phyloP scores from a whole-genome alignment of 2,888 invertebrate genomes.

The Callinectes sapidus region DNA sequence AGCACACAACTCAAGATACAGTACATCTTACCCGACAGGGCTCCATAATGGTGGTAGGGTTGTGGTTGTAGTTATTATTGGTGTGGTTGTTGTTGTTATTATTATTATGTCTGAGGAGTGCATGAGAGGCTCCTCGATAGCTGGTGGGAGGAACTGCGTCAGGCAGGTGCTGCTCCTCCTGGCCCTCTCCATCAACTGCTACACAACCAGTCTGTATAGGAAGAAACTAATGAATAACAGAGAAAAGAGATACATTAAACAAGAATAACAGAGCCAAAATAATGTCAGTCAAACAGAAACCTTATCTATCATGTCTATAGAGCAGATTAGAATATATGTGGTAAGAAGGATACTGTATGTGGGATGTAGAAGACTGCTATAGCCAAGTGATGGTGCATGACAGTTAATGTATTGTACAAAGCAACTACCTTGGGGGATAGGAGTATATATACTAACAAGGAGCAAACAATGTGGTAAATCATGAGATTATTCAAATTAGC shows the following conservation, averaged over 20 bases:
- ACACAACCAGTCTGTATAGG: slow-evolving; percentile 18
- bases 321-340: too few species aligned
- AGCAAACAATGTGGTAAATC: too few species aligned
- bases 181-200: slow-evolving; percentile 38
- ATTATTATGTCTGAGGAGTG: slow-evolving; percentile 16
- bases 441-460: too few species aligned
- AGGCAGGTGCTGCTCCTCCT: neutral
- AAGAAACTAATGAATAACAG: neutral
- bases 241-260: neutral
- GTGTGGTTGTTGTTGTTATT: slow-evolving; percentile 41
- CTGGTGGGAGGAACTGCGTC: neutral
- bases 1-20: neutral
- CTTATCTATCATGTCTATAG: neutral
- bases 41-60: slow-evolving; percentile 13
- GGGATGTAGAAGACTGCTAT: too few species aligned
- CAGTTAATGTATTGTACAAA: too few species aligned
- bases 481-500: too few species aligned
- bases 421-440: too few species aligned
- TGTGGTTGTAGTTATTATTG: slow-evolving; percentile 39
- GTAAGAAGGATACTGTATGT: too few species aligned
- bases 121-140: slow-evolving; percentile 11
- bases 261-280: neutral
- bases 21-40: neutral
- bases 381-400: too few species aligned
- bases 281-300: neutral